Evolutionary conservation across 2,888 invertebrate species (phyloP).

Genomic region (Lysandra bellargus): DNA sequence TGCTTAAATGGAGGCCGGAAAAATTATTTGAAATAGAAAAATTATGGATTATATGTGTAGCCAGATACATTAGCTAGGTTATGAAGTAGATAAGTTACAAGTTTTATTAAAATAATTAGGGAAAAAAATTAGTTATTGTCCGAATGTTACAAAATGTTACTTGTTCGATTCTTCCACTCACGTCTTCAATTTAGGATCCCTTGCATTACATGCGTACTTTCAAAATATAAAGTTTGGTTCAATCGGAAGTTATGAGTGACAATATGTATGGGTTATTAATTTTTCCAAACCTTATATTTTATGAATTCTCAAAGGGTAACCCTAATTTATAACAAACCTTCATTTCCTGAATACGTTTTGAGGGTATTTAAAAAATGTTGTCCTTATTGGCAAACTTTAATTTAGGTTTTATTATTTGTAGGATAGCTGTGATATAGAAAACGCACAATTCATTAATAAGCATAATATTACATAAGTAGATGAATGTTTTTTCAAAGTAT

Average conservation of each 20-base stretch:
- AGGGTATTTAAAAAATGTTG: background rate
- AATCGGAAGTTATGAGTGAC: no score
- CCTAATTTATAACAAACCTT: background rate
- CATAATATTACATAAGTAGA: conserved; percentile 14
- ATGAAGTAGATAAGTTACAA: no score
- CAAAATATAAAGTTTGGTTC: background rate
- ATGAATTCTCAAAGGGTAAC: background rate
- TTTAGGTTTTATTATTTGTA: conserved; percentile 12
- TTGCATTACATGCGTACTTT: background rate
- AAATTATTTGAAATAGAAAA: no score
- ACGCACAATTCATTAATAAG: conserved; percentile 28
- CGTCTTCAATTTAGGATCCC: background rate
- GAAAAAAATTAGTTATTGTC: no score
- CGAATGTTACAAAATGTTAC: no score
- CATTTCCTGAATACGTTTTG: background rate
- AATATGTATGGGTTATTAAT: no score
- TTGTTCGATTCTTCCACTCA: no score
- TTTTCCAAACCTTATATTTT: no score
- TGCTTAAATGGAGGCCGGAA: no score
- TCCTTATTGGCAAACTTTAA: conserved; percentile 23
- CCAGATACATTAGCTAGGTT: no score
- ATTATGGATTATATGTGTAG: no score
- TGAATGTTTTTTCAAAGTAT: background rate
- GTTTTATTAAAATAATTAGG: no score
- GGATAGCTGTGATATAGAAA: conserved; percentile 28